Evolutionary conservation across 2,113 vertebrate genomes (phyloP).

Genomic region (Nesoenas mayeri): DNA sequence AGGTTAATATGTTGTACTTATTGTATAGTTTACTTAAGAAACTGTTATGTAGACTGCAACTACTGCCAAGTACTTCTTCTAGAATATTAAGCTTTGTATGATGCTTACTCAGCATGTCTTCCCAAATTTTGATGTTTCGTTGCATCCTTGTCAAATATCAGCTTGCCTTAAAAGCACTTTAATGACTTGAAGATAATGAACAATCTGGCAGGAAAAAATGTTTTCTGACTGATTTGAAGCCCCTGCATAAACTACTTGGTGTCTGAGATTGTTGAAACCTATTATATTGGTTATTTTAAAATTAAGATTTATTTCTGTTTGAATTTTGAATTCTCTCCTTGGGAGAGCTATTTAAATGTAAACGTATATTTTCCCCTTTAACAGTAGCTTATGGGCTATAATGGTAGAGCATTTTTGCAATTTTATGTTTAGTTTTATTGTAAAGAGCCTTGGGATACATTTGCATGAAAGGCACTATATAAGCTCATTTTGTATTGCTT

Average conservation of each 20-base stretch:
- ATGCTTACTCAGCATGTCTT: conserved; percentile 7
- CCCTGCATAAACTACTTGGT: neutral
- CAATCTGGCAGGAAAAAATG: conserved; percentile 45
- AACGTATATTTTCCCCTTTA: conserved; percentile 35
- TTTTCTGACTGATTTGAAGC: conserved; percentile 36
- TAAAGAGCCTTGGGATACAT: conserved; percentile 65
- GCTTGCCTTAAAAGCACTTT: conserved; percentile 49
- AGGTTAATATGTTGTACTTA: neutral
- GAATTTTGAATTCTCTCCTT: conserved; percentile 40
- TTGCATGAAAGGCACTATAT: conserved; percentile 61
- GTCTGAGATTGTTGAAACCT: neutral
- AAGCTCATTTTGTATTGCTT: conserved; percentile 58
- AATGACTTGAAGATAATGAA: conserved; percentile 48
- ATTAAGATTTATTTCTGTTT: conserved; percentile 52
- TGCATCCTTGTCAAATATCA: conserved; percentile 36
- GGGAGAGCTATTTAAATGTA: conserved; percentile 39
- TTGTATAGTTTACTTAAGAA: neutral
- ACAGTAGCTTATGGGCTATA: conserved; percentile 48
- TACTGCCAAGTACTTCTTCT: neutral
- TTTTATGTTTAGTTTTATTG: conserved; percentile 71
- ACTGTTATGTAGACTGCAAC: neutral
- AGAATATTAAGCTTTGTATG: conserved; percentile 24
- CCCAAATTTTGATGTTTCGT: neutral
- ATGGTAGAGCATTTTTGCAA: conserved; percentile 44
- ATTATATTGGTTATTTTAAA: conserved; percentile 33